Conservation (phyloP, 2,888 invertebrate species). For the Falcaria lacertinaria region DNA sequence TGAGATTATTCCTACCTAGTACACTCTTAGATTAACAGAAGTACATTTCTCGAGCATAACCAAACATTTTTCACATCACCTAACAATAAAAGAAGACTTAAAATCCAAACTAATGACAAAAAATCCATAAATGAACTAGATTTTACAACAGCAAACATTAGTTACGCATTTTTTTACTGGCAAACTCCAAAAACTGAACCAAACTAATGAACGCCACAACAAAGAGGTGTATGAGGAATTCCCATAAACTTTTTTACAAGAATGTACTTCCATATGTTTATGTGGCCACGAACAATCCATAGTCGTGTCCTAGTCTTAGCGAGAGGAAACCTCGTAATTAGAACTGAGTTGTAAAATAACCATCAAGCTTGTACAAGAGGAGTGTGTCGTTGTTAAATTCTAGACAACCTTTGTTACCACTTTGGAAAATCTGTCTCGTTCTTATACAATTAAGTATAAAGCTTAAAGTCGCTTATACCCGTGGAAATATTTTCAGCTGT, state of each 20-base stretch:
- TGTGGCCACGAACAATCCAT: conserved; percentile 55
- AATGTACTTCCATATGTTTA: conserved; percentile 50
- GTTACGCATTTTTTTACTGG: conserved; percentile 17
- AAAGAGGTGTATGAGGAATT: conserved; percentile 54
- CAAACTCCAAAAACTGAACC: too few relatives aligned
- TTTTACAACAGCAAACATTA: conserved; percentile 4
- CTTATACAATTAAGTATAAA: conserved; percentile 19
- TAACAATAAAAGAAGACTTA: too few relatives aligned
- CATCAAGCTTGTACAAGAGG: conserved; percentile 69
- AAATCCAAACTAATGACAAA: too few relatives aligned
- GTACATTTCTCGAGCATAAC: too few relatives aligned
- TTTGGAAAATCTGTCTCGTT: conserved; percentile 1
- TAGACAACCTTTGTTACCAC: conserved; percentile 18
- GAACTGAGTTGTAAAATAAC: conserved; percentile 72
- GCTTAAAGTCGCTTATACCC: conserved; percentile 15
- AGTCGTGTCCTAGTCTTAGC: conserved; percentile 56
- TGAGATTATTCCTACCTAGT: too few relatives aligned
- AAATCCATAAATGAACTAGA: neutral
- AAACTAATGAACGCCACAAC: conserved; percentile 55
- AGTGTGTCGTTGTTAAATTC: conserved; percentile 53
- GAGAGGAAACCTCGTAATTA: conserved; percentile 73
- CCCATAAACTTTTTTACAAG: conserved; percentile 59
- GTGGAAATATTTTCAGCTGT: conserved; percentile 8
- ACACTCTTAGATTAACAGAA: too few relatives aligned
- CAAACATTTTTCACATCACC: too few relatives aligned